A percentile compares a stretch with the other conserved stretches of the same genome.
Conservation (phyloP, 1,140 invertebrate genomes). For the Mizuhopecten yessoensis region DNA sequence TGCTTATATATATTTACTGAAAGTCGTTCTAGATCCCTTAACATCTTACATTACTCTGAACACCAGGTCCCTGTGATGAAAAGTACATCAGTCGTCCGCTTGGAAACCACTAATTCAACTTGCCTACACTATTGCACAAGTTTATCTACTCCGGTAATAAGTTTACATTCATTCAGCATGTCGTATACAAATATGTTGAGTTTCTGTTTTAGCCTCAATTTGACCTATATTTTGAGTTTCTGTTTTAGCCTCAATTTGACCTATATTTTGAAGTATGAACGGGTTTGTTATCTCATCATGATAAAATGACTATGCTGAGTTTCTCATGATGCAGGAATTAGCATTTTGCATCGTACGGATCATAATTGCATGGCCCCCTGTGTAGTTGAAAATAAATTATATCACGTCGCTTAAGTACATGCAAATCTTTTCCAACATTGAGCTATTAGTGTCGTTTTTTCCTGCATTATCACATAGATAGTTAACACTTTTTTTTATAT, state of each 20-base stretch:
- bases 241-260: not conserved
- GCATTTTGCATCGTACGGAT: not conserved
- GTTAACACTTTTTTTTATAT: not conserved
- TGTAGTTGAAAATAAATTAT: constrained; percentile 16
- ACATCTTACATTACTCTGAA: too few species aligned
- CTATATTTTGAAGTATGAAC: constrained; percentile 13
- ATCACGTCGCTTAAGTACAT: constrained; percentile 18
- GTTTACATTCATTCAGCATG: too few species aligned
- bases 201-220: not conserved
- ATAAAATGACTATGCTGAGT: not conserved
- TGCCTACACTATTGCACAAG: too few species aligned
- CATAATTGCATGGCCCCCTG: constrained; percentile 20
- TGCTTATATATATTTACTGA: too few species aligned
- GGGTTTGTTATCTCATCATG: constrained; percentile 21
- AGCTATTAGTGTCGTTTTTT: not conserved
- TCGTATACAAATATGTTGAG: too few species aligned
- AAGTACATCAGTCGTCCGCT: too few species aligned
- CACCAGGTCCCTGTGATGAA: too few species aligned
- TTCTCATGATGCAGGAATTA: not conserved
- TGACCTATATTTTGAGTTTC: not conserved
- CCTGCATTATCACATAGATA: not conserved
- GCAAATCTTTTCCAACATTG: not conserved
- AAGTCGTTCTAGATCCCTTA: too few species aligned
- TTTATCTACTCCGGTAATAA: too few species aligned
- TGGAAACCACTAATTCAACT: too few species aligned